Evolutionary conservation across 2,888 invertebrate genomes (phyloP).

Genomic region (Gisinianus flammeolus): DNA sequence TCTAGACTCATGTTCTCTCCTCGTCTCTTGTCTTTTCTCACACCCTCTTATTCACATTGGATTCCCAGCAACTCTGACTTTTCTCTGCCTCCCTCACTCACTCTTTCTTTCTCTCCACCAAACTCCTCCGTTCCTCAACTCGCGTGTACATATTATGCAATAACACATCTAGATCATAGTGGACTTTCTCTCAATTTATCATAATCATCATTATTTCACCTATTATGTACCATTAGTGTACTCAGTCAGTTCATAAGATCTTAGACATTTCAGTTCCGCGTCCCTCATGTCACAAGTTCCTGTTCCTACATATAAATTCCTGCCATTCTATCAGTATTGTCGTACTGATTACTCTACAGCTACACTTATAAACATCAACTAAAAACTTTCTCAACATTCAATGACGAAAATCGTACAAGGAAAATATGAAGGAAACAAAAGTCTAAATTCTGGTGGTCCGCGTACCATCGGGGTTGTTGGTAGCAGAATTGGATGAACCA

Average conservation of each 20-base stretch:
- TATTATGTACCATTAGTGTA: constrained; percentile 4
- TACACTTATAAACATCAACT: neutral
- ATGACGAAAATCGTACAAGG: neutral
- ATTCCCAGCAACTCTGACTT: neutral
- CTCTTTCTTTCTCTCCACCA: neutral
- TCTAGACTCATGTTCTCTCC: constrained; percentile 32
- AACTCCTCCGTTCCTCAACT: neutral
- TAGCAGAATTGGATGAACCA: constrained; percentile 73
- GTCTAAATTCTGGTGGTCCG: no score
- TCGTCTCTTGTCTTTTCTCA: constrained; percentile 9
- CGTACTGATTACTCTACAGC: no score
- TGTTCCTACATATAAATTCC: no score
- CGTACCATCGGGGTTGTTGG: constrained; percentile 90
- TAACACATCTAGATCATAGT: neutral
- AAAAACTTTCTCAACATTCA: neutral
- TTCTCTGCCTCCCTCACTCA: neutral
- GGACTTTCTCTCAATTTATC: constrained; percentile 11
- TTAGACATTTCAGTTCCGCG: neutral
- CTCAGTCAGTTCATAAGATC: neutral
- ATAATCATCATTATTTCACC: constrained; percentile 16
- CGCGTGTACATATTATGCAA: neutral
- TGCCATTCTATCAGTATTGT: no score
- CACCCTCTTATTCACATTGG: constrained; percentile 26
- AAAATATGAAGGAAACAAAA: neutral
- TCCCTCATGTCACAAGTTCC: no score